Base-by-base conservation (phyloP, 2,888 invertebrate species). In the Polydesmus complanatus region DNA sequence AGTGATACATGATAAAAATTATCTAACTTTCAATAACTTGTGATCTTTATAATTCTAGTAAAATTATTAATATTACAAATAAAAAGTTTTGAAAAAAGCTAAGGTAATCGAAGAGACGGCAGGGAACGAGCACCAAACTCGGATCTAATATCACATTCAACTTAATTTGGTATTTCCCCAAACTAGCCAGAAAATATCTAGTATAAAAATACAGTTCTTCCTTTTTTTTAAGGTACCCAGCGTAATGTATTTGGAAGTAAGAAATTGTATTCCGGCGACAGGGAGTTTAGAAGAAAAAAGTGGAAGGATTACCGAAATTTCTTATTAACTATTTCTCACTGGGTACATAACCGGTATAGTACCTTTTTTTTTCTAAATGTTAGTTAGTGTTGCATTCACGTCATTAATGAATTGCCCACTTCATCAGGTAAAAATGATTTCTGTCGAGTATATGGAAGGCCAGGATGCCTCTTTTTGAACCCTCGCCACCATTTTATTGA, bases 401-500 rank as follows among this genome's bases (percentile, higher is more conserved):
- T 11, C 23, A 19, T 52, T 52, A n/a, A 53, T 23, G 22, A 26
- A 18, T 53, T 54, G 47, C 54, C 52, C 22, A 60, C 60, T 37
- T 53, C 53, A 22, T 53, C 53, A 53, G 23, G 23, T 22, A 26
- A 25, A 50, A 50, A 56, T 8, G 60, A 57, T 61, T 64, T 64
- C 60, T 63, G 60, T 14, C 64, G 60, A 53, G 62, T 58, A 47
- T 64, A 64, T 18, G 64, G 64, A 48, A 64, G 54, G 54, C 64
- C 64, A 23, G 64, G 64, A 55, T 64, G 64, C 52, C 64, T 49
- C 54, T 64, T 64, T 58, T 64, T 64, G 62, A 64, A 64, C 26
- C 64, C 64, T 47, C 64, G 60, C 64, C 64, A 64, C 64, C 64
- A 64, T 53, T 64, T 64, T 26, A 62, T 56, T 21, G 64, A 64